Base-by-base conservation (phyloP, 2,797 vertebrate genomes). In the Vireo griseus region DNA sequence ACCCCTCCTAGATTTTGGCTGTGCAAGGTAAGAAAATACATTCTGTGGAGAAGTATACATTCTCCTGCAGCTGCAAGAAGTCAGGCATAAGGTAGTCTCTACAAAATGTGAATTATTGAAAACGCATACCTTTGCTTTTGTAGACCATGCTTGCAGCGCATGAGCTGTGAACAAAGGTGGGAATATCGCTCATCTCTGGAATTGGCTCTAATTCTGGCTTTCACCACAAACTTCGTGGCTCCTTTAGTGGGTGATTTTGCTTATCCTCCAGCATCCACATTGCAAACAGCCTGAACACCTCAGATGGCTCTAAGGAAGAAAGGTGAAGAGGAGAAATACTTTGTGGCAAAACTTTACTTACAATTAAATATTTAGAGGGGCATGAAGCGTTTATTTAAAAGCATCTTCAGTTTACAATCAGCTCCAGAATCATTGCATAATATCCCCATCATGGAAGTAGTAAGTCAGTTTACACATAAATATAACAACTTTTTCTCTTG, bases 351-450 rank as follows among this genome's bases (percentile, higher is more conserved):
- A 72, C 2, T 39, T 66, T 50, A 37, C 52, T 63, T 40, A 31
- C 9, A 28, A 17, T 10, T 19, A 77, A 92, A 37, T 81, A 65
- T 65, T 81, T 65, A 91, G 54, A 78, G 4, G n/a, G 13, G 4
- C 24, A 16, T 13, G 10, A 91, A n/a, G 10, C 65, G 35, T 67
- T 94, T 90, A 71, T 92, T 88, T 83, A 65, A 88, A 87, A 73
- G 4, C 15, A 45, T 54, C 40, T 89, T 69, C 48, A 69, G 18
- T 91, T 85, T 87, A n/a, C 65, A 76, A 37, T 7, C 33, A 82
- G 42, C 42, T 71, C 48, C 52, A 67, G 42, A 76, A 79, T 85
- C 48, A 24, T 79, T 47, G 33, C 39, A 24, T 63, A 83, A 88
- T 86, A 68, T 67, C 19, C 26, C 47, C 35, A 51, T 78, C 22